Evolutionary conservation across 2,113 vertebrate species (phyloP).

Genomic region (Oncorhynchus mykiss): DNA sequence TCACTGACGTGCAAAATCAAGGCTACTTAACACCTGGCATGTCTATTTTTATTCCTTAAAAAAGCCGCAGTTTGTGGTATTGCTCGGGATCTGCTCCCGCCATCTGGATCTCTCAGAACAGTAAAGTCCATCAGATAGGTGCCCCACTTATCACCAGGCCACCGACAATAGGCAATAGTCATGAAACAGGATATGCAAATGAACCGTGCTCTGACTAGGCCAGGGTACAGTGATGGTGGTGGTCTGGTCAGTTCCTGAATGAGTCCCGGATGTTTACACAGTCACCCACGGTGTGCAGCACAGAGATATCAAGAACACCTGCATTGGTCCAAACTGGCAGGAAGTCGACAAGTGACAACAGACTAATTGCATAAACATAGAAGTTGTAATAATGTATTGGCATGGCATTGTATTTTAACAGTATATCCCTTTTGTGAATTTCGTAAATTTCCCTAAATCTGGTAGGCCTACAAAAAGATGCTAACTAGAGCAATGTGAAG

Average conservation of each 20-base stretch:
- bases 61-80: slow-evolving; percentile 29
- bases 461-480: too few species aligned
- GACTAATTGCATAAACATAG: slow-evolving; percentile 20
- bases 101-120: slow-evolving; percentile 44
- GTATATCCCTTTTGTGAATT: too few species aligned
- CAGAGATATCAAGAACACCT: slow-evolving; percentile 45
- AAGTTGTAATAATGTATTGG: slow-evolving; percentile 25
- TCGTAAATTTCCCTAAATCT: too few species aligned
- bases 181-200: slow-evolving; percentile 68
- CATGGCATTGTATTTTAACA: neutral
- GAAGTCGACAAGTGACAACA: slow-evolving; percentile 3
- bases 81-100: slow-evolving; percentile 34
- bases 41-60: slow-evolving; percentile 16
- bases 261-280: slow-evolving; percentile 48
- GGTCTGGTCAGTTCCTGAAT: slow-evolving; percentile 44
- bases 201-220: slow-evolving; percentile 8
- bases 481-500: slow-evolving; percentile 8
- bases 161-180: slow-evolving; percentile 62
- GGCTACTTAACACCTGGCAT: slow-evolving; percentile 9
- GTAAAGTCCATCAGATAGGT: slow-evolving; percentile 51
- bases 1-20: slow-evolving; percentile 16
- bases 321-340: slow-evolving; percentile 31
- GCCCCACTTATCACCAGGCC: slow-evolving; percentile 43
- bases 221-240: slow-evolving; percentile 12
- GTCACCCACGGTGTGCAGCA: slow-evolving; percentile 27